A percentile compares a stretch with the other conserved stretches of the same genome.
phyloP scores from a whole-genome alignment of 2,888 invertebrate genomes.

The Synergus gifuensis region DNA sequence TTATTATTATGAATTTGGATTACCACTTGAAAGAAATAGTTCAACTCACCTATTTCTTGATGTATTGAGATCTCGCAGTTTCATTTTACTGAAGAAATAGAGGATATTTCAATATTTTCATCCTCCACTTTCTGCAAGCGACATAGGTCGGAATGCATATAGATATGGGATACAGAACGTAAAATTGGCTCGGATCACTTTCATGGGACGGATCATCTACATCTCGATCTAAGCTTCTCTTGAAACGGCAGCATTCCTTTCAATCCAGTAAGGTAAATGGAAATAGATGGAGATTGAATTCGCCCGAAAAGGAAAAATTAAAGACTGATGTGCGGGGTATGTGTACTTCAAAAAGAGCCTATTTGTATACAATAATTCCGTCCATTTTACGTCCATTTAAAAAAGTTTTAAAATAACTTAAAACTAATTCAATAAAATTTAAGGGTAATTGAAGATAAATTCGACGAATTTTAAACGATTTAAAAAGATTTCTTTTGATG shows the following conservation, averaged over 20 bases:
- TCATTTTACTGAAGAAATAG: not conserved
- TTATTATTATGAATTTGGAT: not conserved
- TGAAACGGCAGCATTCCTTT: constrained; percentile 7
- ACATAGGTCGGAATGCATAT: constrained; percentile 21
- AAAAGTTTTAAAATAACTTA: too few species aligned
- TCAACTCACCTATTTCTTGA: not conserved
- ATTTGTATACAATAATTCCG: constrained; percentile 3
- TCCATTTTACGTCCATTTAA: too few species aligned
- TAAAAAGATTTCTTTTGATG: too few species aligned
- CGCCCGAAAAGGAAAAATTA: not conserved
- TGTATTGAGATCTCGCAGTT: not conserved
- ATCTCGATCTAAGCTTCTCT: constrained; percentile 10
- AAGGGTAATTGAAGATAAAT: too few species aligned
- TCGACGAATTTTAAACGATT: too few species aligned
- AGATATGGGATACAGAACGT: constrained; percentile 4
- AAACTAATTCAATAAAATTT: too few species aligned
- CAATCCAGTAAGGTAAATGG: constrained; percentile 16
- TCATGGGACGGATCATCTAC: constrained; percentile 13
- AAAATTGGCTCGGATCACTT: constrained; percentile 34
- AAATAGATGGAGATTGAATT: constrained; percentile 37
- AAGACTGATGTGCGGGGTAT: not conserved
- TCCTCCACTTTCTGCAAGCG: constrained; percentile 16
- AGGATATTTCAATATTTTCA: constrained; percentile 11
- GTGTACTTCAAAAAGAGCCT: not conserved
- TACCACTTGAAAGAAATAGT: not conserved